Percentiles rank a stretch among this genome's conserved stretches.
Conservation (phyloP, 2,113 vertebrate genomes). For the Lethenteron reissneri region DNA sequence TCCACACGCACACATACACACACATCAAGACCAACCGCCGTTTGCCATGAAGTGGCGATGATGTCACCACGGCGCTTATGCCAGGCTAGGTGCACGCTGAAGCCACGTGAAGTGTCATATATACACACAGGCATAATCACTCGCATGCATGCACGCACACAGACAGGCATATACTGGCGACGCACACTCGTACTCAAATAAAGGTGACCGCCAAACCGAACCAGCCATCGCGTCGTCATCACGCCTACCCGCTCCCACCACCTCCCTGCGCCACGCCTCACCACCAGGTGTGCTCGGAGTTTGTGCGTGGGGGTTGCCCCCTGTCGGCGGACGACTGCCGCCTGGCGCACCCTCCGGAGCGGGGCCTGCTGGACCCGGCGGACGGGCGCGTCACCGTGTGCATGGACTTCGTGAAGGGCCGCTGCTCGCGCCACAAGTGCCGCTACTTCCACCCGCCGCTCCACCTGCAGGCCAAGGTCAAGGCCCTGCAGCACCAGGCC, state of each 20-base stretch:
- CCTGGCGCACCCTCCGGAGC: constrained; percentile 79
- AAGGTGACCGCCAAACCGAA: too few relatives aligned
- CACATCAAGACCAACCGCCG: too few relatives aligned
- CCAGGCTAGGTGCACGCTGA: too few relatives aligned
- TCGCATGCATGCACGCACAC: background rate
- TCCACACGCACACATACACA: too few relatives aligned
- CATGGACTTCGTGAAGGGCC: constrained; percentile 98
- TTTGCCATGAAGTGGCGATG: too few relatives aligned
- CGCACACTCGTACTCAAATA: too few relatives aligned
- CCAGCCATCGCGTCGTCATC: too few relatives aligned
- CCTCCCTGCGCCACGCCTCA: too few relatives aligned
- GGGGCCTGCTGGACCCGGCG: constrained; percentile 73
- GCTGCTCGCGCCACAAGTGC: constrained; percentile 91
- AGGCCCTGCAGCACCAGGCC: constrained; percentile 83
- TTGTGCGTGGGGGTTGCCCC: constrained; percentile 88
- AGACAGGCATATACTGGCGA: background rate
- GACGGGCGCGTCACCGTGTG: constrained; percentile 93
- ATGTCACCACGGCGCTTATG: too few relatives aligned
- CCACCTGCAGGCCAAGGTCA: constrained; percentile 93
- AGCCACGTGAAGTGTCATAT: too few relatives aligned
- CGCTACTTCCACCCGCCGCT: constrained; percentile 95
- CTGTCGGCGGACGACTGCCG: constrained; percentile 86
- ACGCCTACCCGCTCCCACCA: too few relatives aligned
- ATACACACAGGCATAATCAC: background rate
- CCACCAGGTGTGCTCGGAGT: constrained; percentile 78